Evolutionary conservation across 2,797 vertebrate species (phyloP), one percentile per base, ranked within the genome.

Genomic region (Helicolenus hilgendorfi): DNA sequence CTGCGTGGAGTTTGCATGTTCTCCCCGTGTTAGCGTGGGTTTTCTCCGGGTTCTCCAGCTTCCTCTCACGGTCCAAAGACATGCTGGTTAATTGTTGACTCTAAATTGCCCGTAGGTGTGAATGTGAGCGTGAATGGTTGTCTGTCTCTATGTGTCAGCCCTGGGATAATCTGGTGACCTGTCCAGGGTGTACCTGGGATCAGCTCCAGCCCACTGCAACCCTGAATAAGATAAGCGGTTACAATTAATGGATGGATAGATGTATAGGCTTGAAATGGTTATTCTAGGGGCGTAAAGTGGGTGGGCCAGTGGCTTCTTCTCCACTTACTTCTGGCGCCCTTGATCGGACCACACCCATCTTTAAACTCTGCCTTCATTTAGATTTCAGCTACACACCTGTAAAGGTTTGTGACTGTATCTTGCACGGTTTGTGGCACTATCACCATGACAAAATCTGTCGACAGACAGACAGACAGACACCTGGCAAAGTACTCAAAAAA

Each of bases 121-220:
- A 49, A 20, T 49, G 45, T 49, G 45, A 49, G 15, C 45, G 1
- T 20, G 45, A 49, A 49, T n/a, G 45, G 18, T 49, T 20, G 41
- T 49, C 41, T 49, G 41, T 45, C 45, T 49, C 45, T 4, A 18
- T 49, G 45, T 49, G 18, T 49, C 45, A 49, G 18, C 0, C 45
- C 45, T 49, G 45, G 0, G 45, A 45, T 45, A 45, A 20, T 49
- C 45, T 49, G 45, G 2, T 0, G 45, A 49, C 45, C 45, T 49
- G 18, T 49, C 45, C 15, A 49, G 3, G 15, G 7, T 49, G 18
- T 49, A 49, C 45, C 45, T 49, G 45, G 45, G 7, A 2, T 49
- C 45, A 0, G 15, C 45, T 20, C 15, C 45, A 49, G 45, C 45
- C 18, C 18, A 0, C 45, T 20, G 18, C 18, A 0, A 49, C 18